These are phyloP conservation scores for Ctenicera cuprea DNA, from an alignment of 2,888 invertebrate genomes.

Conservation along the genomic window DNA sequence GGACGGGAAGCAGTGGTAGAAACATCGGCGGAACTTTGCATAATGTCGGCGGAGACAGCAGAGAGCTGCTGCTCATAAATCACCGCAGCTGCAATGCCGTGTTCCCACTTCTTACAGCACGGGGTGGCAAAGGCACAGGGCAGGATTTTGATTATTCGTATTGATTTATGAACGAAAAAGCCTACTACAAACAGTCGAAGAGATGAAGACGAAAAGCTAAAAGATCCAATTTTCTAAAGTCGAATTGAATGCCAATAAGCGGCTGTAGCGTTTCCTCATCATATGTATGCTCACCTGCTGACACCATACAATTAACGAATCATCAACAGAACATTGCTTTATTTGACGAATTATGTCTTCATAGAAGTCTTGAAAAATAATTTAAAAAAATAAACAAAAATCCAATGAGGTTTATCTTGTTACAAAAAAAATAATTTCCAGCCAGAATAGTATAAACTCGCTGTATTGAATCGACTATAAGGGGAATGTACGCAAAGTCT, in stretches of 20 bases:
- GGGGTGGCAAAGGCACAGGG: conserved; percentile 48
- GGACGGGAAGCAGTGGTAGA: conserved; percentile 65
- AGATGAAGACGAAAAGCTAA: conserved; percentile 5
- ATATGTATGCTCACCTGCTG: neutral
- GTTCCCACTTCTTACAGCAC: conserved; percentile 52
- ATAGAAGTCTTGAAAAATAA: too few relatives aligned
- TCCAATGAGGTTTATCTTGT: too few relatives aligned
- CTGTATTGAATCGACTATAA: too few relatives aligned
- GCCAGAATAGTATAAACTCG: too few relatives aligned
- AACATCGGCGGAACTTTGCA: conserved; percentile 72
- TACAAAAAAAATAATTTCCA: too few relatives aligned
- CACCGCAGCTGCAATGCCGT: conserved; percentile 65
- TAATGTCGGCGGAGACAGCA: conserved; percentile 72
- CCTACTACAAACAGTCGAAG: conserved; percentile 5
- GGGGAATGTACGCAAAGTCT: too few relatives aligned
- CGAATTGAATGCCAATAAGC: neutral
- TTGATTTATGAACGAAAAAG: conserved; percentile 44
- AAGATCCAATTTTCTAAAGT: neutral
- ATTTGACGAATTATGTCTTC: too few relatives aligned
- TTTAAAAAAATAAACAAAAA: too few relatives aligned
- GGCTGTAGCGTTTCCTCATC: neutral
- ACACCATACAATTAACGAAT: too few relatives aligned
- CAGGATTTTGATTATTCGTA: conserved; percentile 49
- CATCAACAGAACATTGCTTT: too few relatives aligned
- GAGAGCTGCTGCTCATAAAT: conserved; percentile 71